Conservation (phyloP, 2,888 invertebrate genomes). For the Azorinus chamasolen region DNA sequence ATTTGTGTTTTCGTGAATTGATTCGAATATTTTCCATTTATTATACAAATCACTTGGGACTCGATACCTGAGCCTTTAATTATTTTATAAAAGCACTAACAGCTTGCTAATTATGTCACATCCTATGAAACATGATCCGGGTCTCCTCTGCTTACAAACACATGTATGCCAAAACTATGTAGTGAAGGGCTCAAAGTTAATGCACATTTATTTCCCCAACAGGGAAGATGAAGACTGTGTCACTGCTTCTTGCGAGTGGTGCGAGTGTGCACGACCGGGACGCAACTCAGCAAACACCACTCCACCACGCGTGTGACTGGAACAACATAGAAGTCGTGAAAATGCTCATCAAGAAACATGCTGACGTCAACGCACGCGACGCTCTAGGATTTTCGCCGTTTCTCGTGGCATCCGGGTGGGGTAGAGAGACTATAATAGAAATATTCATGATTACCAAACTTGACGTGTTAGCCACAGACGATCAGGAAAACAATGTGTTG, state of each 20-base stretch:
- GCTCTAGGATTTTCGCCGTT: conserved; percentile 59
- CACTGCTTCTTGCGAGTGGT: conserved; percentile 47
- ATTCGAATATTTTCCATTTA: too few species aligned
- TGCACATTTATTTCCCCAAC: not conserved
- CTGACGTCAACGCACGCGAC: conserved; percentile 64
- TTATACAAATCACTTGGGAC: too few species aligned
- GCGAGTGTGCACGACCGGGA: conserved; percentile 61
- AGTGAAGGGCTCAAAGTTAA: too few species aligned
- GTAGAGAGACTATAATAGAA: conserved; percentile 57
- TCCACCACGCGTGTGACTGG: conserved; percentile 64
- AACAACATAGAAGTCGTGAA: conserved; percentile 64
- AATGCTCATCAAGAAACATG: conserved; percentile 52
- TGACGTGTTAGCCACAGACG: conserved; percentile 41
- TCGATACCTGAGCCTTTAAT: too few species aligned
- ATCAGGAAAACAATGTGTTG: conserved; percentile 57
- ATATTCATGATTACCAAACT: conserved; percentile 36
- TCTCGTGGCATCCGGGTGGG: conserved; percentile 63
- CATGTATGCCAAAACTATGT: too few species aligned
- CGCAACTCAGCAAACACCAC: conserved; percentile 56
- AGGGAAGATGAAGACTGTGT: conserved; percentile 56
- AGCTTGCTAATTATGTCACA: too few species aligned
- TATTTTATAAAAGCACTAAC: too few species aligned
- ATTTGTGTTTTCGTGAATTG: too few species aligned
- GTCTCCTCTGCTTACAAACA: too few species aligned
- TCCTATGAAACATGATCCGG: too few species aligned